Evolutionary conservation across 2,888 invertebrate species (phyloP).

Genomic region (Glaucopsyche alexis): DNA sequence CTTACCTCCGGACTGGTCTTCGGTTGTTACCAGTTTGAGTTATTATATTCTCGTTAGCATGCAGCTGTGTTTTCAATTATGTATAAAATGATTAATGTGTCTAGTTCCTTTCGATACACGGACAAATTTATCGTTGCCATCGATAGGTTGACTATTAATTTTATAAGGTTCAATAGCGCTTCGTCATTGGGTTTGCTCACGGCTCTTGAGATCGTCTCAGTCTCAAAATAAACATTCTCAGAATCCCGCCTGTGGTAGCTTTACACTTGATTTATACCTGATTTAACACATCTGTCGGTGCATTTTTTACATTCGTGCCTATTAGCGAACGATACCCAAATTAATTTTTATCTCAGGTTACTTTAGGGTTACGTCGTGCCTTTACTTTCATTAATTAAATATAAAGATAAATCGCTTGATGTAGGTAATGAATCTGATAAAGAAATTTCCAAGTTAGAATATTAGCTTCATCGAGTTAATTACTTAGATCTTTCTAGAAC

Average conservation of each 20-base stretch:
- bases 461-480: too few species aligned
- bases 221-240: slow-evolving; percentile 69
- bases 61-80: slow-evolving; percentile 71
- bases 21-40: slow-evolving; percentile 7
- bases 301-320: slow-evolving; percentile 23
- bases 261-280: slow-evolving; percentile 60
- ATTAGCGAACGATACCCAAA: slow-evolving; percentile 8
- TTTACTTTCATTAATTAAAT: neutral
- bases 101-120: slow-evolving; percentile 59
- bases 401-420: neutral
- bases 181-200: slow-evolving; percentile 63
- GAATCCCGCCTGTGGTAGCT: slow-evolving; percentile 58
- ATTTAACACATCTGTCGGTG: slow-evolving; percentile 55
- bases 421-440: neutral
- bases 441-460: neutral
- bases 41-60: slow-evolving; percentile 56
- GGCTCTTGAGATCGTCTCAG: slow-evolving; percentile 59
- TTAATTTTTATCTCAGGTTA: slow-evolving; percentile 10
- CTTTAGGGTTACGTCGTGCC: neutral
- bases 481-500: neutral
- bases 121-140: slow-evolving; percentile 70
- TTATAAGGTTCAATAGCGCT: slow-evolving; percentile 62
- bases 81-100: slow-evolving; percentile 64
- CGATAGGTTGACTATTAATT: slow-evolving; percentile 69
- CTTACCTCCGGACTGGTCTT: neutral